These are phyloP conservation scores for Aleiodes sp. DNA, from an alignment of 1,140 invertebrate species.

Conservation along the genomic window DNA sequence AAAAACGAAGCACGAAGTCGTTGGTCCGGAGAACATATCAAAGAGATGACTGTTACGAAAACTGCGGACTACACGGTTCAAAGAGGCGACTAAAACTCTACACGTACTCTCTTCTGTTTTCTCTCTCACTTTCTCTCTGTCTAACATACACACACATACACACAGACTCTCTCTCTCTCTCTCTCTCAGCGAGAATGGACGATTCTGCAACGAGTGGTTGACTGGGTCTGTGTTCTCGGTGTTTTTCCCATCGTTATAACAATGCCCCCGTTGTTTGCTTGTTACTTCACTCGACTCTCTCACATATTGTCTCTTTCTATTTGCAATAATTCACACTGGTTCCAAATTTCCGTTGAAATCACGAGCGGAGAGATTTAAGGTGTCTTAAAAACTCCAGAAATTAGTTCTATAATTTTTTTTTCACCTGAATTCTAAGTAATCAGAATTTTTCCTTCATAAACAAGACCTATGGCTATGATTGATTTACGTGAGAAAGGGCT, in stretches of 20 bases:
- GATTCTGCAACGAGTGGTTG: constrained; percentile 16
- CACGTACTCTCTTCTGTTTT: not conserved
- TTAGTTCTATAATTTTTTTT: too few species aligned
- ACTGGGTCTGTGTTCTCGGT: not conserved
- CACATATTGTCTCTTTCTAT: not conserved
- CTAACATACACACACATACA: too few species aligned
- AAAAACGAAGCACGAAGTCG: constrained; percentile 19
- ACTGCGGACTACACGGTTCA: constrained; percentile 22
- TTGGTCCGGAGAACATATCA: constrained; percentile 32
- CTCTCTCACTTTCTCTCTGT: not conserved
- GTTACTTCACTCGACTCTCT: not conserved
- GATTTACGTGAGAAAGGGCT: too few species aligned
- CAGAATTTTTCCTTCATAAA: too few species aligned
- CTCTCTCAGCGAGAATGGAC: not conserved
- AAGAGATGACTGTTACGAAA: constrained; percentile 34
- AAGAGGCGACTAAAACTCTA: constrained; percentile 8
- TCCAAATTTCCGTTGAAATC: not conserved
- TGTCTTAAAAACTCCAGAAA: too few species aligned
- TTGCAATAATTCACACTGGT: not conserved
- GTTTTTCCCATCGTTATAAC: not conserved
- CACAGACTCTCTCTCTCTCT: too few species aligned
- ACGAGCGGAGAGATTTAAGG: too few species aligned
- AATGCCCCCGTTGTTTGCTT: constrained; percentile 16
- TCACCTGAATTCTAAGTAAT: too few species aligned
- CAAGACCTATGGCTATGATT: too few species aligned